Percentiles rank a stretch among this genome's conserved stretches.
Evolutionary conservation across 2,888 invertebrate genomes (phyloP).

Genomic region (Escarpia spicata): DNA sequence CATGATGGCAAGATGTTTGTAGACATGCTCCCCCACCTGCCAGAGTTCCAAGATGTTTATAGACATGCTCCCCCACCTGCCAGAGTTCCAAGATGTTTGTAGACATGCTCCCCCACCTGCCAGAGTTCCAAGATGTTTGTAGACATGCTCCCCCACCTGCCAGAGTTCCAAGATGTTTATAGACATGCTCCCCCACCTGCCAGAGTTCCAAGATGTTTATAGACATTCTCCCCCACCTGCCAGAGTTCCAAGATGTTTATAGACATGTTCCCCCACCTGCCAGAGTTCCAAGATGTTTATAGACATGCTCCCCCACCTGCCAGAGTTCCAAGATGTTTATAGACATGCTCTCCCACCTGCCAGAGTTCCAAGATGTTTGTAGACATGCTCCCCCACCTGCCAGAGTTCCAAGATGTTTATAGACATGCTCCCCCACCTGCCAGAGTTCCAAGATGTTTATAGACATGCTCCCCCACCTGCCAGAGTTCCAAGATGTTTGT

Average conservation of each 20-base stretch:
- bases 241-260: no score
- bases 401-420: no score
- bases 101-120: conserved; percentile 59
- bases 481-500: no score
- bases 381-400: conserved; percentile 59
- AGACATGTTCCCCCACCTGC: conserved; percentile 59
- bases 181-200: conserved; percentile 59
- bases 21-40: conserved; percentile 50
- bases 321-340: no score
- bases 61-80: conserved; percentile 59
- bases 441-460: no score
- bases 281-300: no score
- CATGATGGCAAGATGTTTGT: background rate
- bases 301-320: conserved; percentile 59
- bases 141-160: conserved; percentile 59
- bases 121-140: no score
- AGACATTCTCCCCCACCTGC: conserved; percentile 59
- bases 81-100: no score
- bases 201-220: no score
- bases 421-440: conserved; percentile 59
- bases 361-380: no score
- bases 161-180: no score
- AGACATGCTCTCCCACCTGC: conserved; percentile 59
- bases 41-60: no score
- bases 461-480: conserved; percentile 59